A percentile compares a stretch with the other conserved stretches of the same genome.
These are phyloP conservation scores for Caenorhabditis afra DNA, from an alignment of 2,888 invertebrate species.

Conservation along the genomic window DNA sequence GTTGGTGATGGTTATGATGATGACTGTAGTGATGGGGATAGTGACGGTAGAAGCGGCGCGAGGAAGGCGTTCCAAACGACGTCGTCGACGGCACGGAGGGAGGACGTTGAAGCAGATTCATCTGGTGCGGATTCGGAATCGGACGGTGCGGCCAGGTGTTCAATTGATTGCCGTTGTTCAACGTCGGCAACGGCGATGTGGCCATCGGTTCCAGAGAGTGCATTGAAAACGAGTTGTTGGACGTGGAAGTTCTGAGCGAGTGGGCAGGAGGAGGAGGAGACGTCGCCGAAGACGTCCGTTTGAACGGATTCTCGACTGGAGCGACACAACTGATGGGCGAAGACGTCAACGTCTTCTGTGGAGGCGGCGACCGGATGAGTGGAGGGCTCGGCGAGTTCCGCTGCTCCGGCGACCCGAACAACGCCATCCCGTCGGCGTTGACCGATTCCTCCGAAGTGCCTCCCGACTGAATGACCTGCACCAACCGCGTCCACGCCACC, in stretches of 20 bases:
- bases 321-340: no score
- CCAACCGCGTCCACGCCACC: slow-evolving; percentile 44
- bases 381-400: slow-evolving; percentile 7
- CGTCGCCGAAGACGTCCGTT: slow-evolving; percentile 4
- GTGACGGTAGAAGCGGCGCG: background rate
- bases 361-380: no score
- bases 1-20: slow-evolving; percentile 8
- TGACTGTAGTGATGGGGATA: slow-evolving; percentile 5
- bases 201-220: background rate
- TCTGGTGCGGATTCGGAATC: slow-evolving; percentile 20
- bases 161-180: no score
- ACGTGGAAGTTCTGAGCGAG: background rate
- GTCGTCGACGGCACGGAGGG: background rate
- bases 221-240: background rate
- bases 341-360: no score
- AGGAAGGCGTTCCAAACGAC: no score
- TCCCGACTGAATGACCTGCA: slow-evolving; percentile 41
- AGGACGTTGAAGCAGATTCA: slow-evolving; percentile 12
- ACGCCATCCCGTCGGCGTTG: background rate
- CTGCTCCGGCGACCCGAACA: slow-evolving; percentile 19
- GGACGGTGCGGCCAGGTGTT: background rate
- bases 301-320: slow-evolving; percentile 37
- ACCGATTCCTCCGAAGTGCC: background rate
- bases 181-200: background rate
- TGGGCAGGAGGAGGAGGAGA: background rate